Conservation (phyloP, 2,797 vertebrate genomes). For the Apodemus agrarius region DNA sequence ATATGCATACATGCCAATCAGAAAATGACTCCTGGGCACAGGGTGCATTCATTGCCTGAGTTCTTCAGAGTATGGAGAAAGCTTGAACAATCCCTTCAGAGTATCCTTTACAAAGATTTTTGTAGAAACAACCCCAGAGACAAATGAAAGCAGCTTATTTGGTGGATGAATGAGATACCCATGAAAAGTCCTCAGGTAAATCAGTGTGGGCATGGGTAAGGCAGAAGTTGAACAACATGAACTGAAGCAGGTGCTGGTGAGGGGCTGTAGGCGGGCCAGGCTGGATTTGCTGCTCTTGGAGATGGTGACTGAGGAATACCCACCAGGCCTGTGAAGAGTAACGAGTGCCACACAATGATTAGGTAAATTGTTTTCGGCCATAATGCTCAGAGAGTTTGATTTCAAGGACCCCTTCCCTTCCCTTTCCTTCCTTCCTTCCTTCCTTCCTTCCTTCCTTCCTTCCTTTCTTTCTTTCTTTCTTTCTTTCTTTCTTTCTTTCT, state of each 20-base stretch:
- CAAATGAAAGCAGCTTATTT: neutral
- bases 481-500: neutral
- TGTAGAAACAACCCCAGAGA: neutral
- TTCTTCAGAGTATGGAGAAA: neutral
- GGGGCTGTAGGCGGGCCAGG: fast-evolving
- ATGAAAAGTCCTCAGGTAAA: neutral
- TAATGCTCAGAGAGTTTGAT: neutral
- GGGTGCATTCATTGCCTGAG: neutral
- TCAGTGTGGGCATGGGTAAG: neutral
- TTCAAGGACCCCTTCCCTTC: neutral
- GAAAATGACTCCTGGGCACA: neutral
- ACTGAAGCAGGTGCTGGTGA: neutral
- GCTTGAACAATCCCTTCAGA: neutral
- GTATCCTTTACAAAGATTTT: neutral
- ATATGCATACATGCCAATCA: too few relatives aligned
- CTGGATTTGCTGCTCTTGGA: neutral
- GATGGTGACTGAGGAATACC: neutral
- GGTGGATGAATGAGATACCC: neutral
- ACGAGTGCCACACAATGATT: neutral
- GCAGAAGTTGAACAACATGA: neutral
- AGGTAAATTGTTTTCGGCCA: neutral
- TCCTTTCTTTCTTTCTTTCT: too few relatives aligned
- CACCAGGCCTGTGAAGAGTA: neutral
- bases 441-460: too few relatives aligned
- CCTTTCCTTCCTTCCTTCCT: too few relatives aligned